Percentiles rank a stretch among this genome's conserved stretches.
Conservation (phyloP, 2,888 invertebrate genomes). For the Caenorhabditis drosophilae region DNA sequence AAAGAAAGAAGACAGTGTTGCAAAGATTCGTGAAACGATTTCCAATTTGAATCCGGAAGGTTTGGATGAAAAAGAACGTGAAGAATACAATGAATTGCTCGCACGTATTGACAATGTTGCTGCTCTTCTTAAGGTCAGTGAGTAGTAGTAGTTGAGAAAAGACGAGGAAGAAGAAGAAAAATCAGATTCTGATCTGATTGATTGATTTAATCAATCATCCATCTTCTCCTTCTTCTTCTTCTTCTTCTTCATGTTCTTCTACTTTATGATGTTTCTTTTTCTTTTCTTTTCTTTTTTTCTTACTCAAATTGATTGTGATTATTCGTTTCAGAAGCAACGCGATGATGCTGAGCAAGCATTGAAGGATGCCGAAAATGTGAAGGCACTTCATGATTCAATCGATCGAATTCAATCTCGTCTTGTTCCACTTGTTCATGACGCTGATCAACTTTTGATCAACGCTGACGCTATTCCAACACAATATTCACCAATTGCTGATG, state of each 20-base stretch:
- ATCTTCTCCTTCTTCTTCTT: no score
- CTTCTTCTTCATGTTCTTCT: no score
- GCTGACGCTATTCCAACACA: slow-evolving; percentile 47
- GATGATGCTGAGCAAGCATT: slow-evolving; percentile 23
- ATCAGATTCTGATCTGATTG: no score
- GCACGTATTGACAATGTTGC: slow-evolving; percentile 42
- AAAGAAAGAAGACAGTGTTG: slow-evolving; percentile 29
- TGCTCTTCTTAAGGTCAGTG: slow-evolving; percentile 37
- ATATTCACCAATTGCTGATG: slow-evolving; percentile 40
- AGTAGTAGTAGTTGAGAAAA: not conserved
- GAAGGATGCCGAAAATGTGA: slow-evolving; percentile 17
- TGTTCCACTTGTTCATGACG: slow-evolving; percentile 42
- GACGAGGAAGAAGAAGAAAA: not conserved
- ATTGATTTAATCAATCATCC: no score
- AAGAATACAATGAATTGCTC: slow-evolving; percentile 39
- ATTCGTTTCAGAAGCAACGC: slow-evolving; percentile 33
- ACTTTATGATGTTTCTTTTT: no score
- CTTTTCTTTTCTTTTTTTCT: no score
- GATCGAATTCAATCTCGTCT: slow-evolving; percentile 30
- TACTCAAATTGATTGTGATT: no score
- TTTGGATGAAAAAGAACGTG: slow-evolving; percentile 40
- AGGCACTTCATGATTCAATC: slow-evolving; percentile 19
- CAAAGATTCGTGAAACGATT: slow-evolving; percentile 28
- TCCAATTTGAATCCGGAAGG: slow-evolving; percentile 24
- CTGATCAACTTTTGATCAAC: slow-evolving; percentile 37